phyloP scores from a whole-genome alignment of 2,113 vertebrate species.

The crab-eating macaque (Macaca fascicularis) region T2T-MFA8v1.1 NC_088381.1:37166001-37166500 shows the following conservation, averaged over 20 bases:
- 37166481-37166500: neutral
- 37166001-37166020: constrained; percentile 59
- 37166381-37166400: neutral
- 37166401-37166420: neutral
- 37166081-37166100: constrained; percentile 46
- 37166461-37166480: constrained; percentile 52
- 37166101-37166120: neutral
- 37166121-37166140: neutral
- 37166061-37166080: constrained; percentile 36
- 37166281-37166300: neutral
- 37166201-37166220: neutral
- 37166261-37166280: constrained; percentile 28
- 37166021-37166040: constrained; percentile 60
- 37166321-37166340: neutral
- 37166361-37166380: constrained; percentile 1
- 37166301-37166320: neutral
- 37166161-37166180: neutral
- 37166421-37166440: neutral
- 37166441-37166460: constrained; percentile 14
- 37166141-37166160: neutral
- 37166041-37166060: neutral
- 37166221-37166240: neutral
- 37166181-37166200: neutral
- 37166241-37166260: neutral
- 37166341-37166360: constrained; percentile 16